Conservation (phyloP, 2,113 vertebrate species). For the Thermophis baileyi region DNA sequence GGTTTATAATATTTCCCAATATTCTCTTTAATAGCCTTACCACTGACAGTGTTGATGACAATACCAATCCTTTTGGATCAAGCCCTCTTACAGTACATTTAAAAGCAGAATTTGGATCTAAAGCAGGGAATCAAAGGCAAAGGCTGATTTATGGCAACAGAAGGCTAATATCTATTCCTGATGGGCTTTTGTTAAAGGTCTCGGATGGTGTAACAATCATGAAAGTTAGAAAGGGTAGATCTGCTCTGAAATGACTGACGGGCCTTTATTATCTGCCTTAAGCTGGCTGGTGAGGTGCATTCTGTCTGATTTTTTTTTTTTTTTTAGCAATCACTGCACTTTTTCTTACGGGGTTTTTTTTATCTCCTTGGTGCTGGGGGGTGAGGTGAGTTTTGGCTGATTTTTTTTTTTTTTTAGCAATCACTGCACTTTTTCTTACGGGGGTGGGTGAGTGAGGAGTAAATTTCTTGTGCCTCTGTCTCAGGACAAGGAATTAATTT, state of each 20-base stretch:
- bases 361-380: no score
- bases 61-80: not conserved
- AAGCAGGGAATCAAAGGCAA: not conserved
- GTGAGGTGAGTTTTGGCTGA: not conserved
- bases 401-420: conserved; percentile 3
- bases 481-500: not conserved
- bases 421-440: not conserved
- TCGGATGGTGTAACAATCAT: not conserved
- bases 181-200: not conserved
- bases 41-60: not conserved
- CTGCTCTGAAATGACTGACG: not conserved
- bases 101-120: not conserved
- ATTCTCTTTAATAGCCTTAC: not conserved
- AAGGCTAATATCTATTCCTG: not conserved
- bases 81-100: not conserved
- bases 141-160: not conserved
- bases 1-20: not conserved
- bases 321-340: not conserved
- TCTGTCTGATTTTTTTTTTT: not conserved
- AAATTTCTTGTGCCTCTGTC: not conserved
- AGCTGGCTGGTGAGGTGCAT: not conserved
- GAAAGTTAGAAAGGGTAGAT: not conserved
- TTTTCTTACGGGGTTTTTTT: not conserved
- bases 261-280: not conserved
- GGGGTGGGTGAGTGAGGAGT: not conserved